A percentile compares a stretch with the other conserved stretches of the same genome.
These are phyloP conservation scores for Galaxea fascicularis DNA, from an alignment of 92 coral and sea anemone genomes.

Conservation along the genomic window DNA sequence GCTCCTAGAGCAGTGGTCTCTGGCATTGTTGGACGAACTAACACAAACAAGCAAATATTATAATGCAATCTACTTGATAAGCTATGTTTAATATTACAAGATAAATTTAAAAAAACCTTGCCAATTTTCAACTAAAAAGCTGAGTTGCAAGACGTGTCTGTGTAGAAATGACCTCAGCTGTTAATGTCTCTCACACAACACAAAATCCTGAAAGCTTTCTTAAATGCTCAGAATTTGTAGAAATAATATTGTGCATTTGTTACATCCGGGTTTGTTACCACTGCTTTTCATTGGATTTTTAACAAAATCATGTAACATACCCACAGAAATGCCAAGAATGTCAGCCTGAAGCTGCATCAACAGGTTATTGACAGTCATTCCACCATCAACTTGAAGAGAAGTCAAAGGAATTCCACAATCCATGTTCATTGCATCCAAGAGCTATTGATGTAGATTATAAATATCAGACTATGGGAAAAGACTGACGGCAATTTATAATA, in stretches of 20 bases:
- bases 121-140: background rate
- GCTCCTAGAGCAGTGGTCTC: slow-evolving; percentile 99
- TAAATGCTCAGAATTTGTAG: no score
- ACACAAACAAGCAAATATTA: background rate
- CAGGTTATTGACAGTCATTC: slow-evolving; percentile 93
- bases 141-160: no score
- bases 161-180: no score
- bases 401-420: slow-evolving; percentile 97
- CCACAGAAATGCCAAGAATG: slow-evolving; percentile 94
- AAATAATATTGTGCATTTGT: no score
- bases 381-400: slow-evolving; percentile 96
- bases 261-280: no score
- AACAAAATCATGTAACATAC: slow-evolving; percentile 41
- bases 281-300: background rate
- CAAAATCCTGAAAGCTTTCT: no score
- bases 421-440: slow-evolving; percentile 98
- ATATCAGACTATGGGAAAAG: no score
- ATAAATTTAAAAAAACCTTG: background rate
- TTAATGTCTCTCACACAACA: no score
- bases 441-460: slow-evolving; percentile 61
- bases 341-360: slow-evolving; percentile 98
- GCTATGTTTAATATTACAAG: no score
- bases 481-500: no score
- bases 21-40: slow-evolving; percentile 99
- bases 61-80: background rate